Base-by-base conservation (phyloP, 1,140 invertebrate genomes). In the Scaptomyza pallida region DNA sequence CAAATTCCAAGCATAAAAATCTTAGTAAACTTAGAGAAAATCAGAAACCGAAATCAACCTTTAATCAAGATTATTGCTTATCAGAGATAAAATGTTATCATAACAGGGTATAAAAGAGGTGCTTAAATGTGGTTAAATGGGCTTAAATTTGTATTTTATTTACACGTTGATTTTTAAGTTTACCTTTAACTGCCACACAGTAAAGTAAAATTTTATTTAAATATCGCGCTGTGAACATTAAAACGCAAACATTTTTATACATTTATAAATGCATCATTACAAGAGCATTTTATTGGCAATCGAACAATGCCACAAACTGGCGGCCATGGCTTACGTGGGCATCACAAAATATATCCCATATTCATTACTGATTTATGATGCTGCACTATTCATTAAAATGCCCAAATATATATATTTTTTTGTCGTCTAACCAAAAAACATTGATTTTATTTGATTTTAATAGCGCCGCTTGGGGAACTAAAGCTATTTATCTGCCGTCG, bases 361-460 rank as follows among this genome's bases (percentile, higher is more conserved):
- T 85, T 62, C 77, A 86, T 85, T 85, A 81, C 81, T 88, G 81
- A 86, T 86, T 86, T 86, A 86, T 81, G 82, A 55, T 63, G 10
- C 47, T 52, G 59, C 64, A 61, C 82, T 70, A 88, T 86, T 86
- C 81, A 86, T 85, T 86, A 86, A 86, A 74, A 63, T 45, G 40
- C 54, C 61, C 23, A 57, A 59, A 55, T 57, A 3, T 26, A n/a
- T n/a, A n/a, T 60, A 54, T 30, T 82, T 78, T 68, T 54, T 12
- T 40, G 3, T 37, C 9, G 33, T 5, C 40, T 6, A 12, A 21
- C 19, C 30, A 12, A 16, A 44, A 71, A 81, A 72, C 73, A 86
- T 81, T 86, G 81, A 86, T 85, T 85, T 85, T 85, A 85, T 85
- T 85, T 57, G 81, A 86, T 86, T 85, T 85, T 85, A 85, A 85